Evolutionary conservation across 2,113 vertebrate species (phyloP).

Genomic region (Eira barbara): DNA sequence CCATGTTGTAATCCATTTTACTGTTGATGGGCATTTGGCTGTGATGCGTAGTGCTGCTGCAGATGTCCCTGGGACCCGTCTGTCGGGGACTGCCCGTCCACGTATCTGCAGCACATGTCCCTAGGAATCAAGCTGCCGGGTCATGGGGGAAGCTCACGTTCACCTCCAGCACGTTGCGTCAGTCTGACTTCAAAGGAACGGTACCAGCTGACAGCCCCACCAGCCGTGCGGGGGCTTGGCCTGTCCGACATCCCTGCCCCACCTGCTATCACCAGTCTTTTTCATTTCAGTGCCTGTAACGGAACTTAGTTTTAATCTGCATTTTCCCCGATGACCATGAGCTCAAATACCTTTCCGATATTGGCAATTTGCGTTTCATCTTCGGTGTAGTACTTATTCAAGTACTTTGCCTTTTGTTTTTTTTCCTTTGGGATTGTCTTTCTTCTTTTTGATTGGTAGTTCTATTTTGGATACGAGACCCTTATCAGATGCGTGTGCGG

Average conservation of each 20-base stretch:
- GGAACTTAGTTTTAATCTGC: not conserved
- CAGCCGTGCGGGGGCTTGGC: fast-evolving
- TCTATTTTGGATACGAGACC: not conserved
- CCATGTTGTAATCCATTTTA: not conserved
- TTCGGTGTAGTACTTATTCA: not conserved
- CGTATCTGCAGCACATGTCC: too few species aligned
- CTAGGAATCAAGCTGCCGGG: not conserved
- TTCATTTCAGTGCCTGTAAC: not conserved
- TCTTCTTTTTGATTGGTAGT: not conserved
- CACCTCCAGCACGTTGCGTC: not conserved
- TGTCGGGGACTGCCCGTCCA: not conserved
- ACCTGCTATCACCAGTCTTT: fast-evolving
- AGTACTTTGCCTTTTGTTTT: not conserved
- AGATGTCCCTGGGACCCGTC: fast-evolving
- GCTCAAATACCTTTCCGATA: not conserved
- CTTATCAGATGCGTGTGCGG: not conserved
- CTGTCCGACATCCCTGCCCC: not conserved
- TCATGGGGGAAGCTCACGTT: not conserved
- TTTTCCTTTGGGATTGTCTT: not conserved
- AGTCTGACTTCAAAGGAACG: not conserved
- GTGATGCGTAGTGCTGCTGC: fast-evolving
- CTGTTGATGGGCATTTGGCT: not conserved
- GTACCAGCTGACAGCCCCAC: not conserved
- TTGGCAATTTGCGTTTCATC: not conserved
- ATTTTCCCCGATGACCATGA: not conserved